These are phyloP conservation scores for Corapipo altera DNA, from an alignment of 2,113 vertebrate genomes.

Conservation along the genomic window DNA sequence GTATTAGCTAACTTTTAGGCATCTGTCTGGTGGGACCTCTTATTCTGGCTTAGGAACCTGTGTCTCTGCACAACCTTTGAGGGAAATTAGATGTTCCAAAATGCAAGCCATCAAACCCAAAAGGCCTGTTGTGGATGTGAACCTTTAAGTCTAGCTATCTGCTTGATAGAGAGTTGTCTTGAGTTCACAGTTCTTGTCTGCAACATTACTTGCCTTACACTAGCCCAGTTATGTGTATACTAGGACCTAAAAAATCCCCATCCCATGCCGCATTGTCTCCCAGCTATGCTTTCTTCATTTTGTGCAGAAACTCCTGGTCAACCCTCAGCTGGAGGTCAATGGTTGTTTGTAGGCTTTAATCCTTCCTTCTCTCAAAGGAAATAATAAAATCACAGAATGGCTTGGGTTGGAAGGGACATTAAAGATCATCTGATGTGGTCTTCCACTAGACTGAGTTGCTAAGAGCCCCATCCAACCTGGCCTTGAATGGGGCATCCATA, in stretches of 20 bases:
- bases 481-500: neutral
- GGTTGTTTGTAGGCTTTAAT: neutral
- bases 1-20: neutral
- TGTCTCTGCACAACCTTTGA: neutral
- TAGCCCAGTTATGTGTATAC: rapidly evolving
- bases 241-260: neutral
- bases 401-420: neutral
- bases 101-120: neutral
- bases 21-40: neutral
- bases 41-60: neutral
- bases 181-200: neutral
- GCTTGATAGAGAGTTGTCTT: neutral
- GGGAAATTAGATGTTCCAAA: neutral
- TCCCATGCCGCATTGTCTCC: neutral
- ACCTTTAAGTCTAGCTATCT: neutral
- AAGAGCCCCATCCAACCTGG: neutral
- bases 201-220: neutral
- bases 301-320: neutral
- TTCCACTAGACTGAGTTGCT: neutral
- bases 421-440: neutral
- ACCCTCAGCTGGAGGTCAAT: neutral
- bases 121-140: neutral
- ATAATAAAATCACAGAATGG: neutral
- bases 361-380: neutral
- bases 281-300: neutral